These are phyloP conservation scores for Porites australiensis DNA, from an alignment of 64 coral and sea anemone species.

Conservation along the genomic window DNA sequence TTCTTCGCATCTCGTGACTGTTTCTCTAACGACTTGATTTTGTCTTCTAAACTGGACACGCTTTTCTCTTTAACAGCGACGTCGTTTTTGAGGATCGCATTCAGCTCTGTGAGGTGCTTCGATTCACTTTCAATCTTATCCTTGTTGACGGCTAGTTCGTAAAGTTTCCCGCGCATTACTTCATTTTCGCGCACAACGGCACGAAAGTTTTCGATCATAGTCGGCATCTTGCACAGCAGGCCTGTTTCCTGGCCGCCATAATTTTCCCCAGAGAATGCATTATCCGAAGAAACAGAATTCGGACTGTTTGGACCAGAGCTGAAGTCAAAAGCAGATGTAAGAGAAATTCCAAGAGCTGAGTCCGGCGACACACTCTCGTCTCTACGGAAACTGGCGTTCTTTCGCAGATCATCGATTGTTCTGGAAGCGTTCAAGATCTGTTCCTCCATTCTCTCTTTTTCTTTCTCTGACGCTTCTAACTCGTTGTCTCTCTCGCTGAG, in stretches of 20 bases:
- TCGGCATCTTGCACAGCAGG: conserved; percentile 86
- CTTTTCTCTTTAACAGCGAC: conserved; percentile 56
- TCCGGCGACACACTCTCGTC: conserved; percentile 80
- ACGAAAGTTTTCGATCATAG: conserved; percentile 87
- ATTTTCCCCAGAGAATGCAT: conserved; percentile 20
- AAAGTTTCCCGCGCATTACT: conserved; percentile 62
- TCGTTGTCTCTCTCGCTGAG: conserved; percentile 60
- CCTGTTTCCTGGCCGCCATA: conserved; percentile 45
- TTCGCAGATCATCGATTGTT: conserved; percentile 89
- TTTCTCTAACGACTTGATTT: conserved; percentile 51
- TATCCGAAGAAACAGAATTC: conserved; percentile 59
- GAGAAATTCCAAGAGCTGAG: conserved; percentile 73
- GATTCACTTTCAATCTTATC: conserved; percentile 69
- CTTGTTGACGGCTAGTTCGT: conserved; percentile 39
- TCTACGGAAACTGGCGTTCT: conserved; percentile 37
- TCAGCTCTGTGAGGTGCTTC: conserved; percentile 55
- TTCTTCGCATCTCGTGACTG: conserved; percentile 40
- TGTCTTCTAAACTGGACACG: conserved; percentile 32
- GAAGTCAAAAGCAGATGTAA: conserved; percentile 66
- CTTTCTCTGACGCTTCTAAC: conserved; percentile 58
- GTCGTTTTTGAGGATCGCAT: conserved; percentile 66
- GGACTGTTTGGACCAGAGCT: conserved; percentile 80
- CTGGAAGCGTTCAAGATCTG: conserved; percentile 87
- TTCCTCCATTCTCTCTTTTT: conserved; percentile 79
- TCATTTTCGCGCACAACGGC: conserved; percentile 86